These are phyloP conservation scores for Coracias cyanogaster DNA, from an alignment of 2,797 vertebrate genomes.

Conservation along the genomic window DNA sequence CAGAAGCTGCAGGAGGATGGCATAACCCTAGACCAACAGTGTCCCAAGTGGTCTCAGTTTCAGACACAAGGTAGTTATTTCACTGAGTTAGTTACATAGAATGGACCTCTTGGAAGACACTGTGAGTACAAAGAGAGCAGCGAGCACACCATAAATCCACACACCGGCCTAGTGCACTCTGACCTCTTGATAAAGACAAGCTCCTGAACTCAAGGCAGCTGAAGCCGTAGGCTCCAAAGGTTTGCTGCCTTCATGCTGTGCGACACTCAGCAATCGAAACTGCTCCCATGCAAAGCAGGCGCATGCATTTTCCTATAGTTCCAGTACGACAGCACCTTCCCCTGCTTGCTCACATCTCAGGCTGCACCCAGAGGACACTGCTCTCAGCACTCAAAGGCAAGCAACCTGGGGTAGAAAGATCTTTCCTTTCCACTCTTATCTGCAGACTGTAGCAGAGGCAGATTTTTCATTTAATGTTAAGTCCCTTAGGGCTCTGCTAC, in stretches of 20 bases:
- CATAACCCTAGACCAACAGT: background rate
- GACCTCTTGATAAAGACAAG: background rate
- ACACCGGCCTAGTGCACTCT: background rate
- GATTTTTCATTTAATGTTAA: background rate
- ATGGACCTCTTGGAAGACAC: rapidly evolving
- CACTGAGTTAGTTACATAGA: background rate
- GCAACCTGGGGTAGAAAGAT: background rate
- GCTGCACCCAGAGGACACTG: background rate
- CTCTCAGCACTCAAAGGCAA: background rate
- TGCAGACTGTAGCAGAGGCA: background rate
- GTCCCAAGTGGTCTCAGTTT: background rate
- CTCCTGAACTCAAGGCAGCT: background rate
- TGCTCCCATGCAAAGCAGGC: background rate
- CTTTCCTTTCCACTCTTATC: background rate
- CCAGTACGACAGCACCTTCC: background rate
- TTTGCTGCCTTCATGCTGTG: background rate
- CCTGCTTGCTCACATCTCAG: background rate
- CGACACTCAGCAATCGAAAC: background rate
- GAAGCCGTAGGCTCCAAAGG: rapidly evolving
- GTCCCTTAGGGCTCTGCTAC: background rate
- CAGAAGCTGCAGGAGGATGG: background rate
- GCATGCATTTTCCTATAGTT: background rate
- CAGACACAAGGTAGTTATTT: background rate
- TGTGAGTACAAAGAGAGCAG: rapidly evolving
- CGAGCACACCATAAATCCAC: background rate